A percentile compares a stretch with the other conserved stretches of the same genome.
phyloP scores from a whole-genome alignment of 1,140 invertebrate species.

The Pentalonia nigronervosa region DNA sequence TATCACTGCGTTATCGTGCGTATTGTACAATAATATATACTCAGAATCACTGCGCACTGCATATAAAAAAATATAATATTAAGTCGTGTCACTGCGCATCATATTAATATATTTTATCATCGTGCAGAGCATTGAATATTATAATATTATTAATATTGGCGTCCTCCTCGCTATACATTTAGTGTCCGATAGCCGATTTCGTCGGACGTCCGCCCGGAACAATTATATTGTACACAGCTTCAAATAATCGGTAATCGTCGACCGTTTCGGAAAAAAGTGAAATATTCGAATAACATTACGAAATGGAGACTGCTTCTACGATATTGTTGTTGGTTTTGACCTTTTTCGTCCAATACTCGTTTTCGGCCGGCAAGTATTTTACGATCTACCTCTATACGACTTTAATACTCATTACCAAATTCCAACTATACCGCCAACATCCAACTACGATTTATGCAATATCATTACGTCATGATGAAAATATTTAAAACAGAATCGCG shows the following conservation, averaged over 20 bases:
- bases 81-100: not conserved
- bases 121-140: not conserved
- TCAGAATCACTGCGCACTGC: not conserved
- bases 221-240: not conserved
- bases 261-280: not conserved
- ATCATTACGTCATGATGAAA: not conserved
- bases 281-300: not conserved
- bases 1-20: not conserved
- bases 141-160: not conserved
- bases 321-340: not conserved
- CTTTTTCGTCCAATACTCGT: not conserved
- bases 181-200: not conserved
- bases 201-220: not conserved
- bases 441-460: not conserved
- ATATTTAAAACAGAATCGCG: not conserved
- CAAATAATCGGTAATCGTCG: not conserved
- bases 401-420: no score
- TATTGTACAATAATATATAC: not conserved
- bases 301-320: not conserved
- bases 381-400: not conserved
- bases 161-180: not conserved
- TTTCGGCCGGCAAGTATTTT: not conserved
- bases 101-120: not conserved
- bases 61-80: not conserved
- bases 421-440: not conserved